phyloP scores from a whole-genome alignment of 2,113 vertebrate species.

The Dunckerocampus dactyliophorus region DNA sequence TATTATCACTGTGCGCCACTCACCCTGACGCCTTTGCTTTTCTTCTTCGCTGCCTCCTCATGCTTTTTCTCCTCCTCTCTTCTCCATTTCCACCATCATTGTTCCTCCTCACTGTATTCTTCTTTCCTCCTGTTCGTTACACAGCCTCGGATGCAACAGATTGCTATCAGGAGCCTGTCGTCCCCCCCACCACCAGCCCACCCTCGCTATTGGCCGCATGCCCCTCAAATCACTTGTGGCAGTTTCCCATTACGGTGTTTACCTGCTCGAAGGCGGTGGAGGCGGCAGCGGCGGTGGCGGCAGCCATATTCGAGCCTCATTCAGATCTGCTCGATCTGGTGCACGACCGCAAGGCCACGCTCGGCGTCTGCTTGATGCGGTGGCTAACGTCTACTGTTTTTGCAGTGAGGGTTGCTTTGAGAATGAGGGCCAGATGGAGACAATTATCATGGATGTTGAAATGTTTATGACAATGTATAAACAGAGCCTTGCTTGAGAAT shows the following conservation, averaged over 20 bases:
- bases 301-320: slow-evolving; percentile 45
- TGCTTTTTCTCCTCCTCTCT: slow-evolving; percentile 33
- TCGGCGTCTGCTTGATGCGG: slow-evolving; percentile 39
- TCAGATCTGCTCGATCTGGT: slow-evolving; percentile 57
- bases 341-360: slow-evolving; percentile 29
- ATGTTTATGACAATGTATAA: slow-evolving; percentile 72
- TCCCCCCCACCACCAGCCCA: slow-evolving; percentile 27
- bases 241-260: slow-evolving; percentile 68
- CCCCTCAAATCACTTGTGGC: slow-evolving; percentile 66
- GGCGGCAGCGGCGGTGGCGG: slow-evolving; percentile 38
- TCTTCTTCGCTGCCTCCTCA: slow-evolving; percentile 27
- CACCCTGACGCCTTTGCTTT: slow-evolving; percentile 50
- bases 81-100: slow-evolving; percentile 14
- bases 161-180: slow-evolving; percentile 56
- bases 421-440: slow-evolving; percentile 66
- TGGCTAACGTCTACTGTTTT: slow-evolving; percentile 61
- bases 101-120: slow-evolving; percentile 11
- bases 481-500: slow-evolving; percentile 57
- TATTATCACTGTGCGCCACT: slow-evolving; percentile 63
- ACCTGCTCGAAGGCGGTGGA: slow-evolving; percentile 59
- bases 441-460: slow-evolving; percentile 59
- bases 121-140: slow-evolving; percentile 19
- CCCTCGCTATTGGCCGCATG: slow-evolving; percentile 39
- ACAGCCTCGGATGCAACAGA: slow-evolving; percentile 49
- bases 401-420: slow-evolving; percentile 48